Percentiles rank a stretch among this genome's conserved stretches.
Conservation (phyloP, 2,797 vertebrate genomes). For the Microchirus variegatus region DNA sequence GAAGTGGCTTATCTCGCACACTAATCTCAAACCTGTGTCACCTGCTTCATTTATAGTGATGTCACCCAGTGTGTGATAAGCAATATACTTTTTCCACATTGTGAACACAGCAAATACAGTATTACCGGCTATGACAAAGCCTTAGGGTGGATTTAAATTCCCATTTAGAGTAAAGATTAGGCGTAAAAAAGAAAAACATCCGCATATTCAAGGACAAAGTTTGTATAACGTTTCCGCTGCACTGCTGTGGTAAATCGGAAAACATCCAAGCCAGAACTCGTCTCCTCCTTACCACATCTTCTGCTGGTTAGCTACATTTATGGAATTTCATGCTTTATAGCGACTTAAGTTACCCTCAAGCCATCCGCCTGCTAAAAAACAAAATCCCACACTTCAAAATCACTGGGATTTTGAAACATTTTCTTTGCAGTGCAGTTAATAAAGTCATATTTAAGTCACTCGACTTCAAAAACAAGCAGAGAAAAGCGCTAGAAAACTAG, state of each 20-base stretch:
- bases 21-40: constrained; percentile 57
- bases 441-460: not conserved
- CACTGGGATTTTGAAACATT: not conserved
- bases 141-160: constrained; percentile 31
- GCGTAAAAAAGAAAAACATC: not conserved
- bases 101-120: constrained; percentile 51
- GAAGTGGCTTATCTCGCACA: constrained; percentile 46
- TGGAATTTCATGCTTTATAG: not conserved
- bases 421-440: not conserved
- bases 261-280: not conserved
- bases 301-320: not conserved
- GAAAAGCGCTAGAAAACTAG: no score
- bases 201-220: not conserved
- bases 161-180: constrained; percentile 2
- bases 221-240: not conserved
- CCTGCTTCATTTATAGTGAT: constrained; percentile 39
- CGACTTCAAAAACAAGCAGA: no score
- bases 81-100: constrained; percentile 16
- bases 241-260: not conserved
- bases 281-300: not conserved
- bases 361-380: not conserved
- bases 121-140: constrained; percentile 26
- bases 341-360: not conserved
- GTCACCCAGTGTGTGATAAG: constrained; percentile 46
- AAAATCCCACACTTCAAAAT: not conserved